Base-by-base conservation (phyloP, 2,888 invertebrate species). In the Nematopogon swammerdamellus region DNA sequence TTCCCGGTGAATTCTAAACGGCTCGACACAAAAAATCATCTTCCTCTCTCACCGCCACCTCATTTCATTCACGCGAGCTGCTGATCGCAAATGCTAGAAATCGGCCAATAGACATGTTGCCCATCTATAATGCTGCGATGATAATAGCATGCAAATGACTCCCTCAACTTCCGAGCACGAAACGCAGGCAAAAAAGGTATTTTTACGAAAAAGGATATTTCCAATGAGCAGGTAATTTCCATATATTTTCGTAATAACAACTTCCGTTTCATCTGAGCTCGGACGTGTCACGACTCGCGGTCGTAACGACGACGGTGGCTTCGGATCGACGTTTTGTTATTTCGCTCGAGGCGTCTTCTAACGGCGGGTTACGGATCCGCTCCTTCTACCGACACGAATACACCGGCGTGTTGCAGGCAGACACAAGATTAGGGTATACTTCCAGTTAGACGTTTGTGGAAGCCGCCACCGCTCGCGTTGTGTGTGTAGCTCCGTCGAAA, bases 91-190 rank as follows among this genome's bases (percentile, higher is more conserved):
- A n/a, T n/a, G n/a, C n/a, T n/a, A n/a, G n/a, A n/a, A n/a, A n/a
- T n/a, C n/a, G n/a, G n/a, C n/a, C n/a, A n/a, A n/a, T n/a, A n/a
- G 68, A 70, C 70, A 68, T 69, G 68, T 68, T 71, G 71, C 67
- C 63, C 64, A 64, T 36, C 64, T 67, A 66, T 72, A 70, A 69
- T 63, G 64, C 63, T 66, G 59, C 64, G 65, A n/a, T n/a, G n/a
- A 67, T 76, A 75, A 74, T 72, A 66, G 69, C 65, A 76, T 75
- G 75, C 66, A 73, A 76, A 76, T 72, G 70, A 65, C 59, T n/a
- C 63, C 65, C 65, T 64, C 69, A 64, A 42, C 36, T 62, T 63
- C 60, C 11, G n/a, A 65, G 67, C 63, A 59, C 55, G 56, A 56
- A 60, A 44, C 19, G 16, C 50, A 18, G 18, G 18, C 46, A 62